Base-by-base conservation (phyloP, 2,113 vertebrate species). In the Struthidea cinerea region DNA sequence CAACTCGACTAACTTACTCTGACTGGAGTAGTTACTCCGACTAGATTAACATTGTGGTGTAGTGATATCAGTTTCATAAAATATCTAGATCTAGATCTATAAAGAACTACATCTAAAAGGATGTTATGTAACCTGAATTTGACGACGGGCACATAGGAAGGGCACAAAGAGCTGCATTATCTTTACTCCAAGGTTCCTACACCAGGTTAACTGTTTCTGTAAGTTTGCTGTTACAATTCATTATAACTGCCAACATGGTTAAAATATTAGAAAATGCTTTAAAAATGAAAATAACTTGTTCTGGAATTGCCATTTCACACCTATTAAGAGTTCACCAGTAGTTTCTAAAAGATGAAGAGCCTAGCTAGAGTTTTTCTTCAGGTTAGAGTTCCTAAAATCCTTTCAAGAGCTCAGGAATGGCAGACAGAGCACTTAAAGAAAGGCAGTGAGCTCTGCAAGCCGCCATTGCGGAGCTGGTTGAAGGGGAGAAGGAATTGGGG, bases 401-500 rank as follows among this genome's bases (percentile, higher is more conserved):
- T 67, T 74, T 57, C 35, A 69, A 50, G 52, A 46, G 18, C 28
- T 73, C 41, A 65, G 53, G 49, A 56, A 52, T 3, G 15, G 32
- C 17, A 78, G 13, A 8, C 0, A 3, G 19, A 79, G 15, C 27
- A 41, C 32, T 9, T 28, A 18, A 22, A 53, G 50, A 23, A 79
- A 27, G 10, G 16, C 47, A 30, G 47, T 0, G 16, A 74, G 30
- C 35, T 41, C 81, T 56, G 61, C 47, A 73, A 79, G 32, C 17
- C 0, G 0, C 32, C 0, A 0, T 22, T 46, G 32, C n/a, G 1
- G 1, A 71, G 32, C 5, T 4, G 2, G 26, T 14, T 10, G 18
- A 87, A 60, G 13, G 8, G 24, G 23, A 81, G 77, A 69, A 81
- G 37, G 55, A 88, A 61, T 0, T 12, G 8, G 55, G 81, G 24